Percentiles rank a stretch among this genome's conserved stretches.
Conservation (phyloP, 2,797 vertebrate genomes). For the Tapirus indicus region DNA sequence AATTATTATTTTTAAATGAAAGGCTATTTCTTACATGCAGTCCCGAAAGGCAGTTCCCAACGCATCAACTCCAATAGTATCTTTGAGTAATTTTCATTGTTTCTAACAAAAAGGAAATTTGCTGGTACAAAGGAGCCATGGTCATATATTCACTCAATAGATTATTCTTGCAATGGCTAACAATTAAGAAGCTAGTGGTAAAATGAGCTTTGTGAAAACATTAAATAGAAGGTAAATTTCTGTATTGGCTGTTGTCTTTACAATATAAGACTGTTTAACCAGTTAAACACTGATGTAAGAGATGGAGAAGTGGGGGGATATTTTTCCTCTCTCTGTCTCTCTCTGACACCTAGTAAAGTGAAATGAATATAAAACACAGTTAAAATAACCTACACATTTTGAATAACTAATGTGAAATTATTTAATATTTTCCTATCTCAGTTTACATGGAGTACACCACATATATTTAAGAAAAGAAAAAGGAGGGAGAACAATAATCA, state of each 20-base stretch:
- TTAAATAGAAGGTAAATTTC: background rate
- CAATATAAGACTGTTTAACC: background rate
- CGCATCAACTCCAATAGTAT: background rate
- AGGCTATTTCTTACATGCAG: background rate
- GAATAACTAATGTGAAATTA: background rate
- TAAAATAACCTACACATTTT: background rate
- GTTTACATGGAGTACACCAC: background rate
- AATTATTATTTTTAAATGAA: background rate
- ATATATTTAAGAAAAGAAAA: background rate
- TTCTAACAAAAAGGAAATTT: background rate
- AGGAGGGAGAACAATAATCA: background rate
- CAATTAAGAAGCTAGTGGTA: background rate
- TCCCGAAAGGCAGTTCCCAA: background rate
- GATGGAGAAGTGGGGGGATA: accelerated
- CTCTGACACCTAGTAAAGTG: background rate
- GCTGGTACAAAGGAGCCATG: background rate
- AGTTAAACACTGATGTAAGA: background rate
- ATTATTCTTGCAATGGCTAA: background rate
- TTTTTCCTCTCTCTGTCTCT: background rate
- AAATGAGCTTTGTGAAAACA: background rate
- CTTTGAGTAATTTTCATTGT: background rate
- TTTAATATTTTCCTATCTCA: background rate
- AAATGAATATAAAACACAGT: background rate
- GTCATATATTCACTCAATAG: background rate
- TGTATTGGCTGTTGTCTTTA: background rate